Evolutionary conservation across 2,888 invertebrate species (phyloP).

Genomic region (Spisula solida): DNA sequence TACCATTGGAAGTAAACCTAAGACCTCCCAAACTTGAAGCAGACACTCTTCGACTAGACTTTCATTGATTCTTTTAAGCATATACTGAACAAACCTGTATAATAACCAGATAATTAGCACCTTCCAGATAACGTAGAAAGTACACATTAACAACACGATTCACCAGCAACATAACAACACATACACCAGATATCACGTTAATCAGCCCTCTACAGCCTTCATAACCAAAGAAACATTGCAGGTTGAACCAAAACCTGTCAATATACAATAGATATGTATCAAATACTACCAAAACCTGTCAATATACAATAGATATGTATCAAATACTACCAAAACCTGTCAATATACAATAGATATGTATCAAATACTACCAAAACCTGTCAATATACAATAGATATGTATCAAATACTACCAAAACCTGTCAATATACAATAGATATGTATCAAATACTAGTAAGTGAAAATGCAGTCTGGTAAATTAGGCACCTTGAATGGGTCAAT

Average conservation of each 20-base stretch:
- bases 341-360: background rate
- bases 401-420: slow-evolving; percentile 47
- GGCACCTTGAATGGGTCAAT: too few species aligned
- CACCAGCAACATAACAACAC: slow-evolving; percentile 67
- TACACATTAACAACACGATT: slow-evolving; percentile 71
- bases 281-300: too few species aligned
- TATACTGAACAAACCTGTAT: slow-evolving; percentile 72
- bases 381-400: background rate
- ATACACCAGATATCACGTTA: slow-evolving; percentile 69
- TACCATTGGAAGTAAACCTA: too few species aligned
- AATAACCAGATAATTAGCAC: slow-evolving; percentile 79
- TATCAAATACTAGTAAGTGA: background rate
- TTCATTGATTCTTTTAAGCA: too few species aligned
- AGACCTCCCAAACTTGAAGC: too few species aligned
- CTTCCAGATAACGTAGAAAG: slow-evolving; percentile 78
- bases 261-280: too few species aligned
- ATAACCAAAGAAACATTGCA: slow-evolving; percentile 71
- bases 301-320: background rate
- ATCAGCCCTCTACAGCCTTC: slow-evolving; percentile 66
- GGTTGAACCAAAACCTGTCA: slow-evolving; percentile 73
- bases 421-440: background rate
- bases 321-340: too few species aligned
- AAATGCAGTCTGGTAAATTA: too few species aligned
- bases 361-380: too few species aligned
- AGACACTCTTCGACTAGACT: too few species aligned